phyloP scores from a whole-genome alignment of 2,797 vertebrate species.

The Esox masquinongy region DNA sequence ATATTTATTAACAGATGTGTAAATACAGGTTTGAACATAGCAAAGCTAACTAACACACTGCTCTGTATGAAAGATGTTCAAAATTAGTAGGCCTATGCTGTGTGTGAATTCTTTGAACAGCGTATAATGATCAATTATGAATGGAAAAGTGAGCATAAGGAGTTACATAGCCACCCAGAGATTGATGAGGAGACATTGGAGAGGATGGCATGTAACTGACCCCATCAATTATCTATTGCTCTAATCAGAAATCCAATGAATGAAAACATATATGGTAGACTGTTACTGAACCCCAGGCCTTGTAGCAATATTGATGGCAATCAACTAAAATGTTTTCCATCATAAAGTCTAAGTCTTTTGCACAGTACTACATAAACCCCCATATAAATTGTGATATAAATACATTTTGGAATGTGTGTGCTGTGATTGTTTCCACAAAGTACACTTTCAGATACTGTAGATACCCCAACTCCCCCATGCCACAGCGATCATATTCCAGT shows the following conservation, averaged over 20 bases:
- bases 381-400: not conserved
- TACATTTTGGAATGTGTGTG: not conserved
- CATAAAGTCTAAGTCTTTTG: not conserved
- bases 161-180: conserved; percentile 11
- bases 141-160: conserved; percentile 18
- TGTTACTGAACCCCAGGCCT: conserved; percentile 7
- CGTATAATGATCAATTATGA: conserved; percentile 30
- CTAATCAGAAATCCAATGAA: conserved; percentile 23
- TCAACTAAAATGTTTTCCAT: not conserved
- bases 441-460: not conserved
- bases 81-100: conserved; percentile 7
- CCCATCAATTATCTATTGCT: conserved; percentile 30
- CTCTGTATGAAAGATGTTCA: conserved; percentile 34
- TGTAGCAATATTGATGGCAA: not conserved
- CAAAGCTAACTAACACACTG: conserved; percentile 2
- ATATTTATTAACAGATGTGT: not conserved
- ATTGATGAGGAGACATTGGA: conserved; percentile 20
- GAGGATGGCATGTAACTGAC: conserved; percentile 27
- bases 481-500: not conserved
- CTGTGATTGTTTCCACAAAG: not conserved
- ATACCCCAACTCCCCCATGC: not conserved
- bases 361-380: not conserved
- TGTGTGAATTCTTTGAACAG: conserved; percentile 15
- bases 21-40: no score
- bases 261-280: conserved; percentile 9